Evolutionary conservation across 2,888 invertebrate genomes (phyloP), one percentile per base, ranked within the genome.

Genomic region (Chrysolina haemoptera): DNA sequence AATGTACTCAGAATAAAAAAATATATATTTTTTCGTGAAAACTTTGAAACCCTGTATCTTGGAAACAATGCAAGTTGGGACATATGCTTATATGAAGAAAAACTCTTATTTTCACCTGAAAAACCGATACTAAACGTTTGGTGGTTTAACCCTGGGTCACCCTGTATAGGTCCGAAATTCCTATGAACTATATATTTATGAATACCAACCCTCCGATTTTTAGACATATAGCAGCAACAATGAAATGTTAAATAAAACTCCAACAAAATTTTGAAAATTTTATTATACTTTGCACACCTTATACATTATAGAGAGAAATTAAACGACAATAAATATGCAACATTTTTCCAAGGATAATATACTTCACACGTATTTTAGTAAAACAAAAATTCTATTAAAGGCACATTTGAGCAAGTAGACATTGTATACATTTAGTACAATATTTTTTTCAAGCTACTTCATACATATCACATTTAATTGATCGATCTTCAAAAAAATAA

Each of bases 391-490:
- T 81, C 80, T 82, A 84, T 81, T 81, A 84, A 87, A 87, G 87
- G 87, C 87, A 87, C 87, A 86, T 84, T 86, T 87, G 87, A 87
- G 86, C 86, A 86, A 86, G 85, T 84, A 82, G 82, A 84, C 82
- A 84, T 82, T 82, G 82, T 84, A 84, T 84, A 85, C 84, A 84
- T 83, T 81, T 81, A 79, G 81, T 82, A 81, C 79, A 82, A 78
- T 81, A 3, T 35, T 76, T 76, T 73, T 20, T 77, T 77, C 75
- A 82, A 81, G 79, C 83, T 82, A 83, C 80, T 80, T 84, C 82
- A 80, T 83, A 84, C 83, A 82, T 84, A 84, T 84, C 84, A 84
- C 83, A 84, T 82, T 84, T 79, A 83, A 77, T 83, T 82, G 81
- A 82, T 82, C 79, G 64, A 76, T 74, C 67, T 71, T 76, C 72